Evolutionary conservation across 2,113 vertebrate species (phyloP), one percentile per base, ranked within the genome.

Genomic region (Fregetta grallaria): DNA sequence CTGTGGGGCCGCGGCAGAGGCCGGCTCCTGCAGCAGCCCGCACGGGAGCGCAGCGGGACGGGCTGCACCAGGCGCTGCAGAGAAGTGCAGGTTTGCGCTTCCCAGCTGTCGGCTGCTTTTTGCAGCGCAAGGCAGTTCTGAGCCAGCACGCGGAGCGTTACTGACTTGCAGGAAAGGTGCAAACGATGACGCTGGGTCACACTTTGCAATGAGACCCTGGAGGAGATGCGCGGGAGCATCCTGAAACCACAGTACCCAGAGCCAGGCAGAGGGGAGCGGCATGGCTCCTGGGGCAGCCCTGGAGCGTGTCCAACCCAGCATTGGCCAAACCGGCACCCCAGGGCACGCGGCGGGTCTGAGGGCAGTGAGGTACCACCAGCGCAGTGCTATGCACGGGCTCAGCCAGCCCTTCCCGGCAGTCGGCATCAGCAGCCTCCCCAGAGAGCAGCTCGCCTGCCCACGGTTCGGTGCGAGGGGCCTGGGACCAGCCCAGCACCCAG

Each of bases 31-130:
- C 26, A 17, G 44, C 52, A 47, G 65, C 20, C 30, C 6, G 5
- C 4, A 2, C 8, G 5, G 26, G 65, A 26, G 7, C 13, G 58
- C 47, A 62, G 56, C 49, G 25, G 68, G 47, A 36, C 1, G 5
- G 38, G 47, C 38, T 44, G 30, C 34, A 22, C 56, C 45, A 16
- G 38, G 55, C 44, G 34, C n/a, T 13, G 26, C 45, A 30, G 27
- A 25, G 17, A 32, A 36, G 13, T 2, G 3, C 2, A 3, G 12
- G 23, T 50, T 40, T 34, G 17, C 3, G 1, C 11, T 27, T 26
- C 71, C 67, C 30, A 20, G 36, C 29, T 12, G 30, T 15, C 26
- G 5, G 42, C 40, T 38, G 59, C 27, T 52, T 40, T 38, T 38
- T 26, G 34, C 40, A 32, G 49, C 30, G 22, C 7, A 1, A 66